Evolutionary conservation across 2,888 invertebrate genomes (phyloP).

Genomic region (Stratiomys singularior): DNA sequence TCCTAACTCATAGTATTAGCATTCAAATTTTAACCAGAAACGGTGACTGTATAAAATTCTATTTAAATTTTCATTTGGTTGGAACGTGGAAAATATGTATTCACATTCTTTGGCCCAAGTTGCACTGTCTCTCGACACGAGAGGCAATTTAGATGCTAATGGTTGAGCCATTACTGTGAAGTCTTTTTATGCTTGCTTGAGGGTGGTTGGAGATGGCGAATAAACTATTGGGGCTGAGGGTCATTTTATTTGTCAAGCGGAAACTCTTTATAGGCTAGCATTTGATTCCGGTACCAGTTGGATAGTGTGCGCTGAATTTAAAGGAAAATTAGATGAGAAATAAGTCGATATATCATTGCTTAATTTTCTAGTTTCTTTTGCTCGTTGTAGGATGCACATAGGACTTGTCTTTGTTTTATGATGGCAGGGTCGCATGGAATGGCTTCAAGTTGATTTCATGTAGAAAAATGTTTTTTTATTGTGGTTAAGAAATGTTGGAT

Average conservation of each 20-base stretch:
- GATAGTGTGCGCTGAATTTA: background rate
- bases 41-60: background rate
- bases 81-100: background rate
- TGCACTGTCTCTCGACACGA: background rate
- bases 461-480: no score
- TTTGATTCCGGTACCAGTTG: background rate
- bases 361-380: no score
- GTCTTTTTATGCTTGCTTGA: conserved; percentile 7
- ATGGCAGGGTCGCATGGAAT: no score
- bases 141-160: conserved; percentile 41
- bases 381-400: no score
- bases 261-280: background rate
- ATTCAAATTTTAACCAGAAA: no score
- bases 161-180: conserved; percentile 1
- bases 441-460: no score
- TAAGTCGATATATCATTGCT: conserved; percentile 18
- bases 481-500: no score
- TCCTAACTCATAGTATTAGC: no score
- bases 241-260: background rate
- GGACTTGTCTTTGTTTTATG: no score
- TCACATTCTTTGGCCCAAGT: background rate
- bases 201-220: no score
- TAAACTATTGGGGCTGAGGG: background rate
- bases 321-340: background rate
- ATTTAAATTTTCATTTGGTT: background rate